phyloP scores from a whole-genome alignment of 1,140 invertebrate species.

The Drosophila yakuba region DNA sequence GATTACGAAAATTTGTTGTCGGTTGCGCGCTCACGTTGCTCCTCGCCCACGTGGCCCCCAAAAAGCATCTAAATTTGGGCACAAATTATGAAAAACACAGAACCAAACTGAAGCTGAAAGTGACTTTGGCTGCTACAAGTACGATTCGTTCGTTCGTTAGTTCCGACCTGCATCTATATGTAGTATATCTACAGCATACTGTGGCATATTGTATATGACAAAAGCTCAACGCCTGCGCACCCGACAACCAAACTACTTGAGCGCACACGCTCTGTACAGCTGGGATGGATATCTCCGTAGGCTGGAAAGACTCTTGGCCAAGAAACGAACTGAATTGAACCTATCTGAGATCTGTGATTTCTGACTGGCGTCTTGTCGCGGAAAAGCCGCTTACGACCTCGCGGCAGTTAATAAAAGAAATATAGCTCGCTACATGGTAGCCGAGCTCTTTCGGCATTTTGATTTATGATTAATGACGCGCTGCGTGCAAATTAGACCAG shows the following conservation, averaged over 20 bases:
- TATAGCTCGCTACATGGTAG: conserved; percentile 26
- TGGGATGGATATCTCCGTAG: conserved; percentile 26
- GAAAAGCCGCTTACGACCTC: conserved; percentile 53
- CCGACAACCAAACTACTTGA: conserved; percentile 62
- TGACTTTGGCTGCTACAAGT: conserved; percentile 82
- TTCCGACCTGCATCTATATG: conserved; percentile 31
- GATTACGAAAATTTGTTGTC: conserved; percentile 65
- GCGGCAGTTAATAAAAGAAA: conserved; percentile 58
- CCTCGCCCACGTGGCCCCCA: conserved; percentile 66
- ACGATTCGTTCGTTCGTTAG: conserved; percentile 30
- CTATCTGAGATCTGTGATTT: conserved; percentile 36
- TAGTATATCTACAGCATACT: not conserved
- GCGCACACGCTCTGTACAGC: conserved; percentile 40
- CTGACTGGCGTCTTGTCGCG: conserved; percentile 62
- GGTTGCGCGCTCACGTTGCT: conserved; percentile 16
- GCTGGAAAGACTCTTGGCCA: conserved; percentile 57
- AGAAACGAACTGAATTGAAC: conserved; percentile 28
- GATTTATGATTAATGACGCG: conserved; percentile 79
- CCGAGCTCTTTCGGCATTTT: conserved; percentile 51
- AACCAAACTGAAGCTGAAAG: conserved; percentile 75
- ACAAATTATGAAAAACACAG: conserved; percentile 75
- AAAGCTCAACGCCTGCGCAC: conserved; percentile 74
- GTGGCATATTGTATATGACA: conserved; percentile 19
- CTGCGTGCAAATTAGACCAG: conserved; percentile 75
- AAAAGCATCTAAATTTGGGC: conserved; percentile 75